Evolutionary conservation across 2,888 invertebrate genomes (phyloP).

Genomic region (Petrolisthes cinctipes): DNA sequence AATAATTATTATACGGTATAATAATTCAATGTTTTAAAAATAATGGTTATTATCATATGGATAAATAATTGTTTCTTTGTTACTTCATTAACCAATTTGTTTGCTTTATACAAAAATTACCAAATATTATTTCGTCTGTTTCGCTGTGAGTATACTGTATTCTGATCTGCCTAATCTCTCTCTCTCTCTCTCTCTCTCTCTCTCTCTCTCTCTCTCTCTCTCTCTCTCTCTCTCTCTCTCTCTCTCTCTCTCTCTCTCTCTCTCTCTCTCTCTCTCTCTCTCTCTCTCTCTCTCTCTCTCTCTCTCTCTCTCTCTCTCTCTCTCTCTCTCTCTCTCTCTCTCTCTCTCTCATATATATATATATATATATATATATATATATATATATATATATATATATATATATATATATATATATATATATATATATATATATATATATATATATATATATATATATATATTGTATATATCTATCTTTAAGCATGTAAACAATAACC

Average conservation of each 20-base stretch:
- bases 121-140: too few species aligned
- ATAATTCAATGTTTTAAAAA: too few species aligned
- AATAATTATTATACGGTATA: too few species aligned
- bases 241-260: constrained; percentile 11
- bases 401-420: background rate
- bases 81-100: too few species aligned
- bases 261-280: constrained; percentile 11
- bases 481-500: too few species aligned
- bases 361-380: background rate
- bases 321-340: constrained; percentile 1
- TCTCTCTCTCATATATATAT: background rate
- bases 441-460: background rate
- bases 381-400: too few species aligned
- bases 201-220: constrained; percentile 1
- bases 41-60: too few species aligned
- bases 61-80: too few species aligned
- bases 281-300: background rate
- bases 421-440: background rate
- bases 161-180: background rate
- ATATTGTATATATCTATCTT: too few species aligned
- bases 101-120: too few species aligned
- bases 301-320: constrained; percentile 1
- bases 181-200: background rate
- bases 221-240: background rate
- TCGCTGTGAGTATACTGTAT: background rate